Conservation (phyloP, 2,888 invertebrate species). For the Thecophora atra region DNA sequence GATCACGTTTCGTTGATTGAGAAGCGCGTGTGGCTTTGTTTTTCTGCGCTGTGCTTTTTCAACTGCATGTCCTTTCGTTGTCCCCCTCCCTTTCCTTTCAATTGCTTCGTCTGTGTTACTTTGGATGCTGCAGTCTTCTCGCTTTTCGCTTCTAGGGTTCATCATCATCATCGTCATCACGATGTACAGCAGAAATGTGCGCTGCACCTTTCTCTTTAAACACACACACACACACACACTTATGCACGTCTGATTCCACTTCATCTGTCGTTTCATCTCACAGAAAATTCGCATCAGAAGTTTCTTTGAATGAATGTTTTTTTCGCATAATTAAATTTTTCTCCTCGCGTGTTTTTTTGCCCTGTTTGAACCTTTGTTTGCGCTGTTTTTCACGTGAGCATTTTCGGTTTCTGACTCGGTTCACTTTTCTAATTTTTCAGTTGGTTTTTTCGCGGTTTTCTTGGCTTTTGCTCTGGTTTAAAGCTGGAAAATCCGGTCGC, state of each 20-base stretch:
- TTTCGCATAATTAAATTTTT: conserved; percentile 8
- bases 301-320: not conserved
- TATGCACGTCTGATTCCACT: not conserved
- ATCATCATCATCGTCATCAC: conserved; percentile 14
- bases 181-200: not conserved
- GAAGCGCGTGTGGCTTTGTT: not conserved
- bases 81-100: not conserved
- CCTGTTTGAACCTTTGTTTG: not conserved
- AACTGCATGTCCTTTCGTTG: not conserved
- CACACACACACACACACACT: conserved; percentile 7
- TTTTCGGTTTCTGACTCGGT: too few relatives aligned
- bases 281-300: conserved; percentile 3
- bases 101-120: not conserved
- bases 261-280: not conserved
- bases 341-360: not conserved
- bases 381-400: too few relatives aligned
- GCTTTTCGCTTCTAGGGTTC: conserved; percentile 20
- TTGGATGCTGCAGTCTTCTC: not conserved
- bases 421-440: conserved; percentile 17
- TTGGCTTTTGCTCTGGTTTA: conserved; percentile 3
- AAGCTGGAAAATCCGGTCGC: conserved; percentile 15
- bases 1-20: conserved; percentile 25
- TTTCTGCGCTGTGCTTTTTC: not conserved
- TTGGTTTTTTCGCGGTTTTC: conserved; percentile 17
- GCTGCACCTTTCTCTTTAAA: conserved; percentile 22